These are phyloP conservation scores for Oncorhynchus nerka DNA, from an alignment of 2,113 vertebrate species.

Conservation along the genomic window DNA sequence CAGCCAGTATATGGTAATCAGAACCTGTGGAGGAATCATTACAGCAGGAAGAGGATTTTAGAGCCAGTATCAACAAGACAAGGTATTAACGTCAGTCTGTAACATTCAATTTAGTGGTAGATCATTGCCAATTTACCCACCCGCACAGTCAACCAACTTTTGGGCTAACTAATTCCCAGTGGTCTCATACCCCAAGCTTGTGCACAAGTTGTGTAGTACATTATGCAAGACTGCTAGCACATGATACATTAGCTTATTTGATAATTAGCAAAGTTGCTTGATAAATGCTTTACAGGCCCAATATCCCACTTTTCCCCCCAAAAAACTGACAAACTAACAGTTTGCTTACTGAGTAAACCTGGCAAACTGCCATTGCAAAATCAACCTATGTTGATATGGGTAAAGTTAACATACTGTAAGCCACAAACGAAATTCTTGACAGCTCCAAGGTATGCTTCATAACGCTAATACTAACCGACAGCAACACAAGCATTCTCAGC, in stretches of 20 bases:
- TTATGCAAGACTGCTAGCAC: no score
- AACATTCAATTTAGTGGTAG: not conserved
- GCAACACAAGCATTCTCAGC: not conserved
- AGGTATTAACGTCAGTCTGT: not conserved
- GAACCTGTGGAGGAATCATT: constrained; percentile 75
- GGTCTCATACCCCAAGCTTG: no score
- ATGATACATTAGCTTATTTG: no score
- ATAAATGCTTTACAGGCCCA: no score
- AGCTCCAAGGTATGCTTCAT: not conserved
- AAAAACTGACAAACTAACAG: not conserved
- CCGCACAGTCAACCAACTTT: no score
- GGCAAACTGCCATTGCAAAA: no score
- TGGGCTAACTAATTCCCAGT: no score
- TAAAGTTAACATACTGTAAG: not conserved
- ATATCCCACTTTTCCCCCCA: no score
- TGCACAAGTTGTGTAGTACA: no score
- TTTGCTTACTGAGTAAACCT: not conserved
- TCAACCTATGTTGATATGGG: no score
- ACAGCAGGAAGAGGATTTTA: not conserved
- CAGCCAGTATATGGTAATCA: constrained; percentile 97
- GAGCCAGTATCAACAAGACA: not conserved
- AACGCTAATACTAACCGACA: not conserved
- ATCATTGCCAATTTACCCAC: no score
- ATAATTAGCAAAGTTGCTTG: no score
- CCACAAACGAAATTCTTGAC: not conserved